Evolutionary conservation across 2,797 vertebrate species (phyloP).

Genomic region (Manis javanica): DNA sequence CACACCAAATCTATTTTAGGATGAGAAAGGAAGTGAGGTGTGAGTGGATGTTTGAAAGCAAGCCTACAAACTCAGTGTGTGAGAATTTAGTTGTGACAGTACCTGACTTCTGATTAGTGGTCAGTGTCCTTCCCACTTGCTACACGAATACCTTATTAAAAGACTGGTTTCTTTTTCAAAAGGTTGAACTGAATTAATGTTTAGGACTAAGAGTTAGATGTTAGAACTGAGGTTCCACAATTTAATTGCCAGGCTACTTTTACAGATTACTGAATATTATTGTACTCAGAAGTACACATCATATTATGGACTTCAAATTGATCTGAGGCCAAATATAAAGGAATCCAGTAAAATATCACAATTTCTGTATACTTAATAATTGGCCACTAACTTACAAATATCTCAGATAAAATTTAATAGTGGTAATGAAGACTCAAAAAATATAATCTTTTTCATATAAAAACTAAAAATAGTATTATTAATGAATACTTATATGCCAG

Average conservation of each 20-base stretch:
- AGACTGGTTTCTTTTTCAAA: neutral
- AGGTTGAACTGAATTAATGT: neutral
- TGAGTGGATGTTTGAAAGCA: neutral
- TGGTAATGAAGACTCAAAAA: neutral
- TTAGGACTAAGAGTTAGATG: neutral
- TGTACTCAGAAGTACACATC: neutral
- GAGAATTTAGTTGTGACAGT: neutral
- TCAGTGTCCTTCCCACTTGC: neutral
- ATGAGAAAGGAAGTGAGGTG: neutral
- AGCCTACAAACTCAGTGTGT: neutral
- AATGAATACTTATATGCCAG: neutral
- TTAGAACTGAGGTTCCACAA: neutral
- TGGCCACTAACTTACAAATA: neutral
- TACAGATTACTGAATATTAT: neutral
- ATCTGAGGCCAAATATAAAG: neutral
- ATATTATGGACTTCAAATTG: neutral
- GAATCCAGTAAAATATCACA: neutral
- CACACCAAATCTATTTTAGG: neutral
- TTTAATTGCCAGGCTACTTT: neutral
- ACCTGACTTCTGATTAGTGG: neutral
- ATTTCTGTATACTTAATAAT: neutral
- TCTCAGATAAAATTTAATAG: neutral
- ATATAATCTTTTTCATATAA: neutral
- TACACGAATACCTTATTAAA: neutral
- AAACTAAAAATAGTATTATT: neutral